Conservation (phyloP, 2,888 invertebrate genomes). For the Meteorus cinctellus region DNA sequence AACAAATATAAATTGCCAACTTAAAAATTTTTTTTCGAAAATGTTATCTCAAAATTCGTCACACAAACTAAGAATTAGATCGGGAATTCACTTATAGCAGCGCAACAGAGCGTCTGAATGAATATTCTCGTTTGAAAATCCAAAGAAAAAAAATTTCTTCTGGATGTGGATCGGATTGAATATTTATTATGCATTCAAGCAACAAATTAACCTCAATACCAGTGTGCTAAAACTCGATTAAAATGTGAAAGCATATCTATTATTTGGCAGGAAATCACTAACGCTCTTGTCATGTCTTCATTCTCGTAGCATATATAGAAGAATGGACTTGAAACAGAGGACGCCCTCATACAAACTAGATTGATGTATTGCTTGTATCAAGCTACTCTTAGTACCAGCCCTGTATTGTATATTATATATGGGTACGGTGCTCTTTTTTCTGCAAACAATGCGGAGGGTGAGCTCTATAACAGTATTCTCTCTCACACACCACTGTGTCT, state of each 20-base stretch:
- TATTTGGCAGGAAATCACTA: not conserved
- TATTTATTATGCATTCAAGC: not conserved
- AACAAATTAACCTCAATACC: not conserved
- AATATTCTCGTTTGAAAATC: too few species aligned
- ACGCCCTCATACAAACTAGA: not conserved
- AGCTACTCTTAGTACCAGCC: not conserved
- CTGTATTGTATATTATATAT: not conserved
- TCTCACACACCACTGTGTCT: not conserved
- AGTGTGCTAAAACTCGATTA: not conserved
- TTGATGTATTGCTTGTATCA: conserved; percentile 2
- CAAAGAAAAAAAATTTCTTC: too few species aligned
- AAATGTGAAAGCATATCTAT: not conserved
- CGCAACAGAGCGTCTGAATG: too few species aligned
- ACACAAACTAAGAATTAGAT: too few species aligned
- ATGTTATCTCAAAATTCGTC: too few species aligned
- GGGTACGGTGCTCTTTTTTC: not conserved
- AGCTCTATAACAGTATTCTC: not conserved
- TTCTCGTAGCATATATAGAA: not conserved
- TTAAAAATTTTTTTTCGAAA: too few species aligned
- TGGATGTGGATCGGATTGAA: too few species aligned
- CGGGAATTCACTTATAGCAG: too few species aligned
- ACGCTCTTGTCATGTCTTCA: not conserved
- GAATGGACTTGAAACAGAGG: not conserved
- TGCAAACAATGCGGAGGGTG: not conserved
- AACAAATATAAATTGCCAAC: too few species aligned